phyloP scores from a whole-genome alignment of 2,113 vertebrate genomes.

The Gymnogyps californianus region DNA sequence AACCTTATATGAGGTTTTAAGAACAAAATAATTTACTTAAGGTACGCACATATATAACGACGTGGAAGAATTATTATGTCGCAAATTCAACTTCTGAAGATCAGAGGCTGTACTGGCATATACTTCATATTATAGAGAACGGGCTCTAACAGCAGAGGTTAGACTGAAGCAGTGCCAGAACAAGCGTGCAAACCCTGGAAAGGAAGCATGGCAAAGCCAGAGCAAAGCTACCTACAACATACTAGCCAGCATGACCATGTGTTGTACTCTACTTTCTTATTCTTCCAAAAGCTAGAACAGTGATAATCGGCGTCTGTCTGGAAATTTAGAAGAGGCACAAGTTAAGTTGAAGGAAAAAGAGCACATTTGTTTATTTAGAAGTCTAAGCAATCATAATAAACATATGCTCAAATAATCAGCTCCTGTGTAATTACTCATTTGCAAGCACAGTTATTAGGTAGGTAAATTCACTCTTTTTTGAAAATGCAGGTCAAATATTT shows the following conservation, averaged over 20 bases:
- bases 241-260: neutral
- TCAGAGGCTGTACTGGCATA: neutral
- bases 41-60: neutral
- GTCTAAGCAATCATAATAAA: constrained; percentile 13
- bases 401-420: neutral
- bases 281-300: neutral
- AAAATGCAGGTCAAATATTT: constrained; percentile 24
- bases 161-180: neutral
- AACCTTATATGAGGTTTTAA: neutral
- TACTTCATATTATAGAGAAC: neutral
- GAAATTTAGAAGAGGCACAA: neutral
- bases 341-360: neutral
- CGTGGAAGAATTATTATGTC: neutral
- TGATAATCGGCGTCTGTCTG: neutral
- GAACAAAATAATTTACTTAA: neutral
- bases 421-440: neutral
- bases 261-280: neutral
- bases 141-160: neutral
- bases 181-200: neutral
- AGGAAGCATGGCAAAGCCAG: neutral
- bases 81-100: neutral
- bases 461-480: neutral
- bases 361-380: constrained; percentile 21
- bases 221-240: neutral
- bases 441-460: constrained; percentile 10